Evolutionary conservation across 2,113 vertebrate species (phyloP).

Genomic region (Ochotona princeps): DNA sequence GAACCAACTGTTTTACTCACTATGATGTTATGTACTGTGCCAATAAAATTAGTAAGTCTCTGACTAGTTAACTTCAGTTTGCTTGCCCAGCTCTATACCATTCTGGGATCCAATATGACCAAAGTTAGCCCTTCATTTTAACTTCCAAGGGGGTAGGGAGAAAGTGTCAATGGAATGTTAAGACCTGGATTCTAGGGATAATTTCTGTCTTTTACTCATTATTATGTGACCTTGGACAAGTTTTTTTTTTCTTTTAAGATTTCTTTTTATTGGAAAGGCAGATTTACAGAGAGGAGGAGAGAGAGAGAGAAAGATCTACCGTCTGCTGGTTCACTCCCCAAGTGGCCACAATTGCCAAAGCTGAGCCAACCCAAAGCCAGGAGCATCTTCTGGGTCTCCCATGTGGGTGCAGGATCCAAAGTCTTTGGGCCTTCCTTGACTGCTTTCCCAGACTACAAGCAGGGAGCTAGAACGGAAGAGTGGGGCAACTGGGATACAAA

Average conservation of each 20-base stretch:
- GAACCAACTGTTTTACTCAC: neutral
- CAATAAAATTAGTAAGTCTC: neutral
- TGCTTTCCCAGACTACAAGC: too few relatives aligned
- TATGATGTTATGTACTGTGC: neutral
- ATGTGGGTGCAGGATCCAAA: too few relatives aligned
- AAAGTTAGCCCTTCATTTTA: constrained; percentile 29
- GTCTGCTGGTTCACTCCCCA: too few relatives aligned
- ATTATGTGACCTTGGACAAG: neutral
- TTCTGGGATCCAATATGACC: neutral
- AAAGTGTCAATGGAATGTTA: neutral
- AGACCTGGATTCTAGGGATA: neutral
- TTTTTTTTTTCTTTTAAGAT: neutral
- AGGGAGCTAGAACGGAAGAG: too few relatives aligned
- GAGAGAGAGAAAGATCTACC: too few relatives aligned
- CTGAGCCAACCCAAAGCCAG: too few relatives aligned
- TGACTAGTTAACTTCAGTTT: neutral
- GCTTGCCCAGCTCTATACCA: neutral
- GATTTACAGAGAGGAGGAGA: too few relatives aligned
- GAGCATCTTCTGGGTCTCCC: too few relatives aligned
- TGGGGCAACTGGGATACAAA: too few relatives aligned
- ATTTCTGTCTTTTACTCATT: neutral
- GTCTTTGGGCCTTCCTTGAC: too few relatives aligned
- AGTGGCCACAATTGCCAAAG: too few relatives aligned
- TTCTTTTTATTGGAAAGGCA: too few relatives aligned
- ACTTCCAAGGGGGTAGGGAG: neutral